Base-by-base conservation (phyloP, 2,797 vertebrate genomes). In the Typhlichthys subterraneus region DNA sequence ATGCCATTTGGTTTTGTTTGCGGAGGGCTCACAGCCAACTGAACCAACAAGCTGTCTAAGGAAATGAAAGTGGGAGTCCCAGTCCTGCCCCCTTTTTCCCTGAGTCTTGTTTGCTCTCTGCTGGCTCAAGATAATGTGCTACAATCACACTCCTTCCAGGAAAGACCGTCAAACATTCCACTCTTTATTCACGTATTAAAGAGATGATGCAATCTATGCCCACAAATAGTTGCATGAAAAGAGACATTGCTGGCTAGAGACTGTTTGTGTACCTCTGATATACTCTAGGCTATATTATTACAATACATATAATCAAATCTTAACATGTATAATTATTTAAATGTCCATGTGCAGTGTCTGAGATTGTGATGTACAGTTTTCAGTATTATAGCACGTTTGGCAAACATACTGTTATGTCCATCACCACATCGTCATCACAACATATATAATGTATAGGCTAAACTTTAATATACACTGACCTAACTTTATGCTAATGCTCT, bases 1-100 rank as follows among this genome's bases (percentile, higher is more conserved):
- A 79, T 82, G 87, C 91, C 91, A 92, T 91, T 91, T 93, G 92
- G 91, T 85, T 84, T 77, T 93, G 88, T 93, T 92, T 93, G 89
- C 79, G 12, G 80, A 89, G 81, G 79, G 83, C 87, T 85, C 82
- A 81, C 59, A 82, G 85, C 87, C 90, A 91, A 91, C 89, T 91
- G 87, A 91, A 91, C 87, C 91, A 91, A 91, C 91, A 92, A 87
- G 86, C 89, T 70, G 81, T 84, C 85, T 91, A 90, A 92, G 92
- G 91, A 91, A 89, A 92, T 86, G 86, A 83, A 85, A 89, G 91
- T 89, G 78, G 75, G 82, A 72, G 67, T 80, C 80, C 80, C 80
- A 63, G 69, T 85, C 81, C 69, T 78, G 75, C 82, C 75, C 80
- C 58, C 69, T 76, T 73, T 77, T 76, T 80, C 79, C 76, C 76